Conservation (phyloP, 1,140 invertebrate genomes). For the Panagrolaimus sp. region DNA sequence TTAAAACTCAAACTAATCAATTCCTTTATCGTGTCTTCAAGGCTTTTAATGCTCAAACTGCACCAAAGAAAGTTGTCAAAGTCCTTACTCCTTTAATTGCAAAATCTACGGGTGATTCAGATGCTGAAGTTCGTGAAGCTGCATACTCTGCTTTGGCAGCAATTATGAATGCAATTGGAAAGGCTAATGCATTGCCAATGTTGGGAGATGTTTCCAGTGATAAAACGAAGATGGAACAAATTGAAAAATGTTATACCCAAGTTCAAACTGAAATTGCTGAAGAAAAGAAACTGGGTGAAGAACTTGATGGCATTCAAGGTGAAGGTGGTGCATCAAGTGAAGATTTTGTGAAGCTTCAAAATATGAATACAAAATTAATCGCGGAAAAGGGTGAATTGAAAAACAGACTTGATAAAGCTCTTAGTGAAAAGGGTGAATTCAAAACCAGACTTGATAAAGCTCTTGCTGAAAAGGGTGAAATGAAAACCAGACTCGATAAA, state of each 20-base stretch:
- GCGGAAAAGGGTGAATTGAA: too few relatives aligned
- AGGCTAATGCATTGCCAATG: not conserved
- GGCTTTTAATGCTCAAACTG: not conserved
- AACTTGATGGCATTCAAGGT: not conserved
- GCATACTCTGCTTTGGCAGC: constrained; percentile 17
- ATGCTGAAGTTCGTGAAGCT: constrained; percentile 23
- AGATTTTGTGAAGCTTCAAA: constrained; percentile 2
- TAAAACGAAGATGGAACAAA: constrained; percentile 16
- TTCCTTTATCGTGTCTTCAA: constrained; percentile 22
- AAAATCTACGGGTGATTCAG: constrained; percentile 13
- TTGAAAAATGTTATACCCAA: constrained; percentile 9
- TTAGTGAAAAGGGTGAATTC: too few relatives aligned
- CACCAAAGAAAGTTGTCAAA: constrained; percentile 13
- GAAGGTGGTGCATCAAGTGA: not conserved
- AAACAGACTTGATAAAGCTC: too few relatives aligned
- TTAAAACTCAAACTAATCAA: constrained; percentile 19
- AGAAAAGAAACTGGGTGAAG: not conserved
- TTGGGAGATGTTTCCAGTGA: constrained; percentile 11
- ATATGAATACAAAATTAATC: too few relatives aligned
- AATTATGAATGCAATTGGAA: constrained; percentile 16
- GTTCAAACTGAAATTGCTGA: not conserved
- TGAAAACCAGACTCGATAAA: too few relatives aligned
- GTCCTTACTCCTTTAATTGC: not conserved
- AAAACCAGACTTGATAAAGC: too few relatives aligned
- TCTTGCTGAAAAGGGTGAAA: too few relatives aligned